phyloP scores from a whole-genome alignment of 1,140 invertebrate species.

The Papilio polyxenes region DNA sequence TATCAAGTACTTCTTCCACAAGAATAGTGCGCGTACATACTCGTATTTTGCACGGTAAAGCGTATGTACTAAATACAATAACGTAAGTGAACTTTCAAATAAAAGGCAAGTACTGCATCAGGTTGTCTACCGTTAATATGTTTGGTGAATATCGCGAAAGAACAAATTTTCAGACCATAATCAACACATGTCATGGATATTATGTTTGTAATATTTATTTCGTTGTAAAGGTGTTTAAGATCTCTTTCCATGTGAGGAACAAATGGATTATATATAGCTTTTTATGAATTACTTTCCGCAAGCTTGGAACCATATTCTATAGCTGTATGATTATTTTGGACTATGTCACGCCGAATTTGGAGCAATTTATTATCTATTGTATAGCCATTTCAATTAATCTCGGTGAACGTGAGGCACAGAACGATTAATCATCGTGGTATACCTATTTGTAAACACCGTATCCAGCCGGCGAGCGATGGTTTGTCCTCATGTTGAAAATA shows the following conservation, averaged over 20 bases:
- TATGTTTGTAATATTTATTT: too few species aligned
- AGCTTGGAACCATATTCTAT: background rate
- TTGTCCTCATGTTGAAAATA: conserved; percentile 24
- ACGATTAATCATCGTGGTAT: conserved; percentile 31
- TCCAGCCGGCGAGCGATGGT: conserved; percentile 11
- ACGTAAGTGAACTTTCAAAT: background rate
- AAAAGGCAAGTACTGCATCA: background rate
- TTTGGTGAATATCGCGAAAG: too few species aligned
- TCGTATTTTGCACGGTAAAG: too few species aligned
- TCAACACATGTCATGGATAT: background rate
- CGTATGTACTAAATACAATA: background rate
- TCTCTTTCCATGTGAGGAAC: too few species aligned
- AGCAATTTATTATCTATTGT: conserved; percentile 33
- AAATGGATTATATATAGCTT: too few species aligned
- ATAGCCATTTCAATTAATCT: conserved; percentile 30
- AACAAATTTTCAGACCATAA: background rate
- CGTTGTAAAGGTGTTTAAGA: too few species aligned
- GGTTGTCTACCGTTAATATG: background rate
- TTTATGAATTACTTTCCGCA: background rate
- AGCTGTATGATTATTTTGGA: background rate
- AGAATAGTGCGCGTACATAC: background rate
- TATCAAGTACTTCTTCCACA: background rate
- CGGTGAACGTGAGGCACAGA: conserved; percentile 15
- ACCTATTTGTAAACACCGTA: conserved; percentile 34
- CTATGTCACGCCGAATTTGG: background rate